Percentiles rank a stretch among this genome's conserved stretches.
Evolutionary conservation across 2,113 vertebrate genomes (phyloP).

Genomic region (Diphyllodes magnificus): DNA sequence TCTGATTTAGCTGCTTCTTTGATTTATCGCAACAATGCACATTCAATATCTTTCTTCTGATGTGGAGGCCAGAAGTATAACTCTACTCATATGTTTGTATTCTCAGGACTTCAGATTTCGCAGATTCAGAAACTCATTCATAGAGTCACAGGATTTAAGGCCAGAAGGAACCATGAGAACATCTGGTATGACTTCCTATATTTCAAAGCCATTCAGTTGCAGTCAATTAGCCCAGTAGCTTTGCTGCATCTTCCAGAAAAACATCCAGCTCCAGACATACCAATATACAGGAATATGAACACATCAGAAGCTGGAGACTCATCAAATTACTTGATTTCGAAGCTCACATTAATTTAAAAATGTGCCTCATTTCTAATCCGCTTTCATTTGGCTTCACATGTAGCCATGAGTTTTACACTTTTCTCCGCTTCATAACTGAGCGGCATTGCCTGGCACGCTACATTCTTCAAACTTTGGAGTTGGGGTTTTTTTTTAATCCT

Average conservation of each 20-base stretch:
- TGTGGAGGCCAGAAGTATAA: conserved; percentile 58
- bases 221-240: conserved; percentile 13
- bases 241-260: conserved; percentile 28
- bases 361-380: not conserved
- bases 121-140: conserved; percentile 59
- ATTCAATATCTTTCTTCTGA: conserved; percentile 56
- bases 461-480: not conserved
- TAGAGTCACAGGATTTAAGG: conserved; percentile 35
- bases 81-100: conserved; percentile 53
- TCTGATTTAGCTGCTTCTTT: conserved; percentile 45
- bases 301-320: not conserved
- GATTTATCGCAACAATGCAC: conserved; percentile 54
- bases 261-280: not conserved
- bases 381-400: not conserved
- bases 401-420: not conserved
- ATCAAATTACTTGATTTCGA: not conserved
- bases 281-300: not conserved
- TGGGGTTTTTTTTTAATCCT: not conserved
- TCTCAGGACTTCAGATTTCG: conserved; percentile 33
- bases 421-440: not conserved
- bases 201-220: conserved; percentile 42
- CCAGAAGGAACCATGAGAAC: conserved; percentile 41
- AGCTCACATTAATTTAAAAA: not conserved
- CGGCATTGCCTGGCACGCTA: not conserved
- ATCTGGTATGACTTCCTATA: conserved; percentile 56